phyloP scores from a whole-genome alignment of 2,797 vertebrate genomes.

The Sitta carolinensis region DNA sequence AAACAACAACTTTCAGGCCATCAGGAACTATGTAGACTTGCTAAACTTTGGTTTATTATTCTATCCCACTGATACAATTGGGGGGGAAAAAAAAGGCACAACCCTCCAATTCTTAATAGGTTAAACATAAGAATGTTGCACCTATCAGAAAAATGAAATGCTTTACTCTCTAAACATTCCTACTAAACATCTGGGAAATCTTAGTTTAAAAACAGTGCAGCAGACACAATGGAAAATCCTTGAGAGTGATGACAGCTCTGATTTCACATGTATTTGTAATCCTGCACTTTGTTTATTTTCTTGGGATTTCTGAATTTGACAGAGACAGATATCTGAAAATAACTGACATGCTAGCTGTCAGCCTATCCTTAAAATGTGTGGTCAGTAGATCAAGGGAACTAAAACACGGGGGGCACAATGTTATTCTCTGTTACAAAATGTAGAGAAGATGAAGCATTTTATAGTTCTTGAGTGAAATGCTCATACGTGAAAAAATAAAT shows the following conservation, averaged over 20 bases:
- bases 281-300: slow-evolving; percentile 49
- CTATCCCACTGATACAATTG: neutral
- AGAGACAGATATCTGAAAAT: slow-evolving; percentile 64
- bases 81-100: fast-evolving
- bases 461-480: slow-evolving; percentile 40
- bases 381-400: slow-evolving; percentile 46
- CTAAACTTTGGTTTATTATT: neutral
- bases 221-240: slow-evolving; percentile 64
- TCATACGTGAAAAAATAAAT: slow-evolving; percentile 43
- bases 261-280: slow-evolving; percentile 66
- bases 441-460: slow-evolving; percentile 47
- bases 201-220: slow-evolving; percentile 51
- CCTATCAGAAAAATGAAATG: slow-evolving; percentile 10
- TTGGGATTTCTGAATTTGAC: slow-evolving; percentile 61
- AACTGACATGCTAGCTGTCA: slow-evolving; percentile 62
- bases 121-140: slow-evolving; percentile 11
- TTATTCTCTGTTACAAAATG: slow-evolving; percentile 11
- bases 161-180: slow-evolving; percentile 34
- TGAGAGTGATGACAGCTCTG: slow-evolving; percentile 62
- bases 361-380: slow-evolving; percentile 50
- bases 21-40: neutral
- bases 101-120: neutral
- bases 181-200: slow-evolving; percentile 63
- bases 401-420: slow-evolving; percentile 35
- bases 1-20: neutral